Evolutionary conservation across 2,888 invertebrate species (phyloP).

Genomic region (Halictus ligatus): DNA sequence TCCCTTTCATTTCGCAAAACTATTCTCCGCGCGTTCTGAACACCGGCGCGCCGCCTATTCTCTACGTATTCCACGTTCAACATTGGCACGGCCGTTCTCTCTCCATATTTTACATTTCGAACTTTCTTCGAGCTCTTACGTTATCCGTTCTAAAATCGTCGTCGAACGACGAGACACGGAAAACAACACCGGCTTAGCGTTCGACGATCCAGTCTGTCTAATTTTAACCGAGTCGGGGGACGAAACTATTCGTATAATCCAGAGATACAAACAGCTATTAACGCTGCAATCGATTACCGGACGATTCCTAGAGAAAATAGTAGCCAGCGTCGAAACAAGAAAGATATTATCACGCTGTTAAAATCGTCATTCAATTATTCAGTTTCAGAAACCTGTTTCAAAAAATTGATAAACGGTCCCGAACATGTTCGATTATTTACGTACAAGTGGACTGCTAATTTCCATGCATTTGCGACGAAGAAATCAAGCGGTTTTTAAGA

Average conservation of each 20-base stretch:
- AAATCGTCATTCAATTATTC: too few species aligned
- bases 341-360: too few species aligned
- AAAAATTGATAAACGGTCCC: too few species aligned
- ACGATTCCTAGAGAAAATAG: neutral
- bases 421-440: too few species aligned
- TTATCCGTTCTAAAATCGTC: constrained; percentile 7
- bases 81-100: neutral
- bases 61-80: neutral
- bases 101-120: neutral
- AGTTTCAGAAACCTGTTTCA: too few species aligned
- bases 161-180: constrained; percentile 10
- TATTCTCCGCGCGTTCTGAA: neutral
- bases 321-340: too few species aligned
- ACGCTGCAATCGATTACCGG: neutral
- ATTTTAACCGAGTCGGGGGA: neutral
- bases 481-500: too few species aligned
- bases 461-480: too few species aligned
- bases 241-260: neutral
- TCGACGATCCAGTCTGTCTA: neutral
- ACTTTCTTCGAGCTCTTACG: neutral
- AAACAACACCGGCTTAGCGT: constrained; percentile 1
- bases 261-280: constrained; percentile 2
- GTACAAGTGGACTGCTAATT: too few species aligned
- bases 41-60: neutral
- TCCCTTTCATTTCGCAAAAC: constrained; percentile 1